Percentiles rank a stretch among this genome's conserved stretches.
Conservation (phyloP, 2,888 invertebrate species). For the Craniophora ligustri region DNA sequence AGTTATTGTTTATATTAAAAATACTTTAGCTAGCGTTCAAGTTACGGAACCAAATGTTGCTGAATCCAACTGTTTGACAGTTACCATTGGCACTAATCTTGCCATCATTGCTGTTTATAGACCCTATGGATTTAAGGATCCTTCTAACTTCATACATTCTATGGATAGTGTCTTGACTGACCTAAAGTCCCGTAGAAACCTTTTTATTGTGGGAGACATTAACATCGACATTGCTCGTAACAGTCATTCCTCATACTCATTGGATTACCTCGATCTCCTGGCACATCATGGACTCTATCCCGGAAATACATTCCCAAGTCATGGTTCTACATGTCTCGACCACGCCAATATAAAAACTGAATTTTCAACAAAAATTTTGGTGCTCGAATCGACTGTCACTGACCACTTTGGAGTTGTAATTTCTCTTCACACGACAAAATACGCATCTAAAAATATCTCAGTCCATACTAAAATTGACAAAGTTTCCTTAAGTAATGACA, state of each 20-base stretch:
- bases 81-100: background rate
- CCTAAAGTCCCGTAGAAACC: background rate
- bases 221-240: conserved; percentile 1
- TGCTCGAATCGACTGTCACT: conserved; percentile 4
- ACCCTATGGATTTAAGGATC: background rate
- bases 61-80: background rate
- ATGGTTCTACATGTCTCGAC: conserved; percentile 7
- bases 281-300: conserved; percentile 4
- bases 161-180: background rate
- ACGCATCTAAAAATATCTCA: no score
- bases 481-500: background rate
- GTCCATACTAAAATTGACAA: background rate
- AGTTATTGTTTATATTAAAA: background rate
- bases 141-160: background rate
- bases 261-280: conserved; percentile 7
- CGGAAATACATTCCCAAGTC: conserved; percentile 6
- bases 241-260: background rate
- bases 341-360: conserved; percentile 1
- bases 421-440: background rate
- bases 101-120: conserved; percentile 3
- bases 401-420: conserved; percentile 1
- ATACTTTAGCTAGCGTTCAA: background rate
- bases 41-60: background rate
- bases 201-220: background rate
- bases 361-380: background rate